Percentiles rank a stretch among this genome's conserved stretches.
Conservation (phyloP, 2,113 vertebrate species). For the Tetraodon nigroviridis region DNA sequence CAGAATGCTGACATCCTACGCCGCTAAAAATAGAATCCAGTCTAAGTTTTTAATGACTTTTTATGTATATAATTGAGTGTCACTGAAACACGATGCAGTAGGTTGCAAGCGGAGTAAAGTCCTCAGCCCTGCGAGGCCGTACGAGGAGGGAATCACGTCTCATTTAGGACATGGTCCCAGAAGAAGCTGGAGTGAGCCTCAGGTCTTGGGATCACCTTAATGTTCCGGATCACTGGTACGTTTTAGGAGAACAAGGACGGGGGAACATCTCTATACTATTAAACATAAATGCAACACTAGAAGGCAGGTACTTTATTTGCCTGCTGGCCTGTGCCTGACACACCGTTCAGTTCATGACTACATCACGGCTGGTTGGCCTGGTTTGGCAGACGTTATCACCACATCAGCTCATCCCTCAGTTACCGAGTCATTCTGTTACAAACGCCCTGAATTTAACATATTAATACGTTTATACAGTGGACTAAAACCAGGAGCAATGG, state of each 20-base stretch:
- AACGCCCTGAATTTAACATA: neutral
- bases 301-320: conserved; percentile 35
- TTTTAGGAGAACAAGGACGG: conserved; percentile 9
- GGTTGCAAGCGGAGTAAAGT: neutral
- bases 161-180: conserved; percentile 14
- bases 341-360: conserved; percentile 10
- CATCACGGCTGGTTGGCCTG: conserved; percentile 11
- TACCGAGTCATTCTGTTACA: neutral
- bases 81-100: neutral
- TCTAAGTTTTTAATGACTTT: too few relatives aligned
- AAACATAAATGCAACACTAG: conserved; percentile 23
- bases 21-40: too few relatives aligned
- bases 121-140: neutral
- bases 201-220: conserved; percentile 13
- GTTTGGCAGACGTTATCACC: conserved; percentile 9
- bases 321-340: conserved; percentile 27
- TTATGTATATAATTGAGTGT: too few relatives aligned
- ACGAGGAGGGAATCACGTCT: conserved; percentile 14
- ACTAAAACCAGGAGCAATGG: neutral
- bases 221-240: conserved; percentile 29
- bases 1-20: neutral
- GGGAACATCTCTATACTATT: conserved; percentile 1
- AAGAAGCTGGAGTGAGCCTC: conserved; percentile 27
- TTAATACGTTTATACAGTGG: neutral
- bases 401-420: conserved; percentile 5